Evolutionary conservation across 2,888 invertebrate species (phyloP), one percentile per base, ranked within the genome.

Genomic region (Epinotia nisella): DNA sequence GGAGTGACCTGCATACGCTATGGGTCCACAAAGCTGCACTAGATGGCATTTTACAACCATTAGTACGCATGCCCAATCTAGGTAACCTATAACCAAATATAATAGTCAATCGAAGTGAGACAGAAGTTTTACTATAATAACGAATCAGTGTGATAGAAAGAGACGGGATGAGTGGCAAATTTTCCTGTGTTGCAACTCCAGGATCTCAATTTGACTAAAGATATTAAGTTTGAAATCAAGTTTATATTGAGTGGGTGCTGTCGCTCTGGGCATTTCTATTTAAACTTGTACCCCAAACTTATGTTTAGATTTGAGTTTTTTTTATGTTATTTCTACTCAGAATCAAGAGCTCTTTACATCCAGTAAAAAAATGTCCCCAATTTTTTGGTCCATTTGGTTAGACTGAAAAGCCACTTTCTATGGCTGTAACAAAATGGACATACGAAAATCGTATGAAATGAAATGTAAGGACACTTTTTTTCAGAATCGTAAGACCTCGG

Each of bases 101-200:
- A 45, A 24, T 17, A 62, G 49, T n/a, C 15, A 58, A 49, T 62
- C 19, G 24, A 10, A 64, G 17, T 29, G 64, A 64, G 53, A 64
- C 4, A 15, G 35, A 35, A 17, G 17, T 15, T 51, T 49, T 62
- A 51, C 64, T 64, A 53, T 64, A n/a, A 62, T 49, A 17, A 13
- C n/a, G 11, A 45, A 53, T 64, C 35, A 51, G 53, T 53, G 35
- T 53, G 35, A 53, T 64, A 56, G 55, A 66, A 19, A n/a, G 56
- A 56, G 56, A 35, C n/a, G 9, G 51, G 49, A 64, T n/a, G 49
- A 17, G 19, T 9, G 49, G 24, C 3, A n/a, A 10, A 13, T 35
- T 59, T 41, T 58, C 29, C 58, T 29, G 29, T 15, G 29, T n/a
- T 45, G 3, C 15, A 45, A 45, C 15, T 45, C 4, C 15, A 35